Evolutionary conservation across 2,797 vertebrate species (phyloP).

Genomic region (Typhlichthys subterraneus): DNA sequence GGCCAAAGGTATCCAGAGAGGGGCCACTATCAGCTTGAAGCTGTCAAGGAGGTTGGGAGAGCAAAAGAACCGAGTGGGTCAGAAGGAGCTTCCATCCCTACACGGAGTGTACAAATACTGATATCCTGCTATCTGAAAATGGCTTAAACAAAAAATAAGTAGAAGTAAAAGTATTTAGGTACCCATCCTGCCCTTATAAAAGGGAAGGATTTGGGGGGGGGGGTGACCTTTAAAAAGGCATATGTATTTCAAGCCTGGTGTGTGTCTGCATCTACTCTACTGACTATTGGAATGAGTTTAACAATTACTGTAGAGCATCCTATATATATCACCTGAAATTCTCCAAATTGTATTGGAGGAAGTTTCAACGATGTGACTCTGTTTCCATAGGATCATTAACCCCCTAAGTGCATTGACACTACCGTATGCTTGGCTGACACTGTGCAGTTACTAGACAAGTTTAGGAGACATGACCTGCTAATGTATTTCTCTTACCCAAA

Average conservation of each 20-base stretch:
- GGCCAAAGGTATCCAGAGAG: conserved; percentile 70
- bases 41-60: conserved; percentile 69
- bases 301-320: conserved; percentile 78
- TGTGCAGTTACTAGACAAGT: conserved; percentile 80
- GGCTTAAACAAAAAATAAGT: conserved; percentile 32
- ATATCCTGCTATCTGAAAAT: conserved; percentile 53
- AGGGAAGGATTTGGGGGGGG: conserved; percentile 59
- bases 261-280: conserved; percentile 68
- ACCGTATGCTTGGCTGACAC: conserved; percentile 75
- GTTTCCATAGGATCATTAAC: conserved; percentile 80
- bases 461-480: conserved; percentile 81
- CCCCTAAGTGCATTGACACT: conserved; percentile 81
- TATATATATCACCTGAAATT: conserved; percentile 69
- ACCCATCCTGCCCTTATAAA: conserved; percentile 51
- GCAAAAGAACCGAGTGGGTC: conserved; percentile 64
- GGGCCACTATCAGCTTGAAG: conserved; percentile 70
- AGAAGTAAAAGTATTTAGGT: conserved; percentile 39
- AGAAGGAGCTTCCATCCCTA: conserved; percentile 66
- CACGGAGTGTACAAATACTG: conserved; percentile 78
- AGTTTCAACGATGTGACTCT: conserved; percentile 73
- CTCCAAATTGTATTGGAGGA: conserved; percentile 75
- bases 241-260: conserved; percentile 55
- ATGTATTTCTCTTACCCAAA: conserved; percentile 71
- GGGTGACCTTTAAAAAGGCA: conserved; percentile 44
- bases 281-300: conserved; percentile 75